phyloP scores from a whole-genome alignment of 2,797 vertebrate species.

The Malacoctenus gilli region DNA sequence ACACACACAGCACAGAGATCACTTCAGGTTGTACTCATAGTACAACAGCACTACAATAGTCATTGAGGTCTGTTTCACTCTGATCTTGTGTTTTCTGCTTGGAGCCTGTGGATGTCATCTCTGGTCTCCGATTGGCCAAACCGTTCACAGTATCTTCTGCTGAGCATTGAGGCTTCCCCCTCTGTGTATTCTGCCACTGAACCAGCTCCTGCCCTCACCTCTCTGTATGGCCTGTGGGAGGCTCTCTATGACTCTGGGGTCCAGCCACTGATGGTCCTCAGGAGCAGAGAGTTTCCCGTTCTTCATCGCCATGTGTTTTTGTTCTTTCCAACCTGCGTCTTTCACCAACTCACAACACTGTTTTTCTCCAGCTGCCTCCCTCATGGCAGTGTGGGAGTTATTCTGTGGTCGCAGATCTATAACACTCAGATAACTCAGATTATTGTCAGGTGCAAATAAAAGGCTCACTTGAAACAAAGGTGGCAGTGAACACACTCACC shows the following conservation, averaged over 20 bases:
- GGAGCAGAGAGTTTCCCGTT: neutral
- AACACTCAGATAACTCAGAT: constrained; percentile 8
- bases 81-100: too few relatives aligned
- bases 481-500: constrained; percentile 75
- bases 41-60: too few relatives aligned
- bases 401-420: constrained; percentile 44
- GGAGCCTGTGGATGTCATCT: too few relatives aligned
- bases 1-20: constrained; percentile 38
- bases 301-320: neutral
- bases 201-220: constrained; percentile 29
- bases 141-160: too few relatives aligned
- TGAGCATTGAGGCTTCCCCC: too few relatives aligned
- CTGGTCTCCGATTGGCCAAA: too few relatives aligned
- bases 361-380: neutral
- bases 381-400: neutral
- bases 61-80: too few relatives aligned
- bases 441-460: neutral
- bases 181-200: too few relatives aligned
- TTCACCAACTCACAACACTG: constrained; percentile 37
- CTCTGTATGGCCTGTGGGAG: constrained; percentile 49
- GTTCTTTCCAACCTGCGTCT: neutral
- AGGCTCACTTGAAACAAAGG: neutral
- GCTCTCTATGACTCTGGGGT: constrained; percentile 28
- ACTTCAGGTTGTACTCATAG: too few relatives aligned
- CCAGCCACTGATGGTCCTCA: constrained; percentile 29